phyloP scores from a whole-genome alignment of 1,140 invertebrate genomes.

The Eciton burchellii region DNA sequence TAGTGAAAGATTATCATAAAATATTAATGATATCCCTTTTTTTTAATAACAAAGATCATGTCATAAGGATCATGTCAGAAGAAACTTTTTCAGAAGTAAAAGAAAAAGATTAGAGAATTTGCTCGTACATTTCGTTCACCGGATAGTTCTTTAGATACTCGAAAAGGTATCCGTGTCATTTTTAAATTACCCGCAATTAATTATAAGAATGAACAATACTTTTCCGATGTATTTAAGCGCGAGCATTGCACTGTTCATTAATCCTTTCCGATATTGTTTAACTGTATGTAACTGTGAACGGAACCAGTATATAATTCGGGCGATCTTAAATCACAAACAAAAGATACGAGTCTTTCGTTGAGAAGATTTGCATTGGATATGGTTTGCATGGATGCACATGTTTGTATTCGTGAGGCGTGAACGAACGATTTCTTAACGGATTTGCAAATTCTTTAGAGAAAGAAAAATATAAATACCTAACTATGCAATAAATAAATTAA shows the following conservation, averaged over 20 bases:
- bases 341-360: not conserved
- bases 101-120: constrained; percentile 13
- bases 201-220: constrained; percentile 50
- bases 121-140: not conserved
- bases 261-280: not conserved
- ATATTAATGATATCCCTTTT: too few species aligned
- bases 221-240: constrained; percentile 4
- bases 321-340: not conserved
- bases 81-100: not conserved
- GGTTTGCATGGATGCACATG: too few species aligned
- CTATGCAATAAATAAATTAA: too few species aligned
- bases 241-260: not conserved
- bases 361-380: not conserved
- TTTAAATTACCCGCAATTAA: constrained; percentile 50
- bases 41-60: not conserved
- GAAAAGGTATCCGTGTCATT: constrained; percentile 29
- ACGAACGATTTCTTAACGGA: constrained; percentile 2
- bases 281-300: too few species aligned
- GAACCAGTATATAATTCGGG: too few species aligned
- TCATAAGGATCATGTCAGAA: not conserved
- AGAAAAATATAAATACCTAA: too few species aligned
- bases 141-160: not conserved
- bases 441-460: too few species aligned
- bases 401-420: not conserved
- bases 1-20: not conserved